Percentiles rank a stretch among this genome's conserved stretches.
phyloP scores from a whole-genome alignment of 2,888 invertebrate genomes.

The Catocala sponsa region DNA sequence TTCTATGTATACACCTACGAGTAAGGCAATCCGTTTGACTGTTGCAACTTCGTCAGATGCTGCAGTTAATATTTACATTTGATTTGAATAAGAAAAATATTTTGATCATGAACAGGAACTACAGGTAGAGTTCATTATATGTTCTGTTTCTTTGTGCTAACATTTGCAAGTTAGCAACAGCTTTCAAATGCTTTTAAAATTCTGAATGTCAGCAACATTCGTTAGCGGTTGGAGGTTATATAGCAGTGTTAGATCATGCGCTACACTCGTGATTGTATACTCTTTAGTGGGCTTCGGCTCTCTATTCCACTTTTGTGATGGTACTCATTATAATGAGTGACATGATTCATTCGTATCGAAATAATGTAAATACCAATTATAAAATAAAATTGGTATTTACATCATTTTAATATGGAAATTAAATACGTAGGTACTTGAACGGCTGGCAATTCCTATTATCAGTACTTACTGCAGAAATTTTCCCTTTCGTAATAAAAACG shows the following conservation, averaged over 20 bases:
- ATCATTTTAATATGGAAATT: too few relatives aligned
- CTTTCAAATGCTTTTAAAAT: constrained; percentile 40
- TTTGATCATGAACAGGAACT: constrained; percentile 24
- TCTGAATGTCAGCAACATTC: constrained; percentile 44
- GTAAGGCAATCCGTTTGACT: constrained; percentile 18
- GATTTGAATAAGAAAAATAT: background rate
- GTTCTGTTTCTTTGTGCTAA: constrained; percentile 17
- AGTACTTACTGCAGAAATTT: too few relatives aligned
- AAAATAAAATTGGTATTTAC: too few relatives aligned
- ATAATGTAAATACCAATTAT: too few relatives aligned
- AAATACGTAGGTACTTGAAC: too few relatives aligned
- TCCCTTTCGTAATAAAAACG: too few relatives aligned
- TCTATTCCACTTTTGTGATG: constrained; percentile 18
- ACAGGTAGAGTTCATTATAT: background rate
- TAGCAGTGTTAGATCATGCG: constrained; percentile 34
- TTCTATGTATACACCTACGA: constrained; percentile 6
- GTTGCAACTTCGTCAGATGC: constrained; percentile 11
- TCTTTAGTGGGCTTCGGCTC: constrained; percentile 24
- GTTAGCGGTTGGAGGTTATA: constrained; percentile 38
- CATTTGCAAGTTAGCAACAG: constrained; percentile 21
- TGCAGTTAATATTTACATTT: background rate
- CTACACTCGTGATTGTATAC: constrained; percentile 36
- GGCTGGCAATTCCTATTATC: too few relatives aligned
- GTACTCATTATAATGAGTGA: constrained; percentile 15
- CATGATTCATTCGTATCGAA: background rate